Base-by-base conservation (phyloP, 2,888 invertebrate genomes). In the Argyresthia goedartella region DNA sequence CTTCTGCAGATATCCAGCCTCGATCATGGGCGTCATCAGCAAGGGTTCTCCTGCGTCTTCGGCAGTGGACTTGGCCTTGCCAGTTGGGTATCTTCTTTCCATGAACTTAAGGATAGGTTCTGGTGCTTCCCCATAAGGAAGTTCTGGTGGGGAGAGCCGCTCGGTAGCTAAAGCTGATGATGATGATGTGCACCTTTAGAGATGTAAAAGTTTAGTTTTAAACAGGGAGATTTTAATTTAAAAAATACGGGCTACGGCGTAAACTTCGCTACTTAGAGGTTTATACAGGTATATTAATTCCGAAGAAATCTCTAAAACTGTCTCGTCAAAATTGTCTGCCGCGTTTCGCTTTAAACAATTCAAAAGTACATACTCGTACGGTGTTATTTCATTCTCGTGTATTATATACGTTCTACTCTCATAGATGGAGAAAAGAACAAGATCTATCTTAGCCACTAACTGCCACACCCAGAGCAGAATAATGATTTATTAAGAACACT, bases 21-120 rank as follows among this genome's bases (percentile, higher is more conserved):
- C 87, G 13, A 91, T 86, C 50, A 74, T 80, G 0, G 89, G 88
- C 0, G 89, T 88, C 8, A 91, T 76, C 14, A 89, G 82, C 0
- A 91, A 68, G 0, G 89, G 89, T 1, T 84, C 65, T 0, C 90
- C 90, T 0, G 87, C 76, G 6, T 75, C 80, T 39, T 58, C 66
- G 1, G 63, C 34, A n/a, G 44, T 58, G 1, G 71, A 52, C 33
- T 77, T 65, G 1, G 60, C 66, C 1, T 73, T 63, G 1, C 76
- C 74, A 6, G 67, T 54, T 49, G 64, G 64, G 63, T 86, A 86
- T 0, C 76, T 76, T 4, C 59, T 62, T 57, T 86, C 86, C 81
- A 82, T 80, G 62, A 85, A 84, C 2, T 71, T 68, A 0, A 82
- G 65, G 50, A 86, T 78, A 0, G 86, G 84, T 44, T 86, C 86